A percentile compares a stretch with the other conserved stretches of the same genome.
These are phyloP conservation scores for Mus pahari DNA, from an alignment of 2,113 vertebrate species.

Conservation along the genomic window DNA sequence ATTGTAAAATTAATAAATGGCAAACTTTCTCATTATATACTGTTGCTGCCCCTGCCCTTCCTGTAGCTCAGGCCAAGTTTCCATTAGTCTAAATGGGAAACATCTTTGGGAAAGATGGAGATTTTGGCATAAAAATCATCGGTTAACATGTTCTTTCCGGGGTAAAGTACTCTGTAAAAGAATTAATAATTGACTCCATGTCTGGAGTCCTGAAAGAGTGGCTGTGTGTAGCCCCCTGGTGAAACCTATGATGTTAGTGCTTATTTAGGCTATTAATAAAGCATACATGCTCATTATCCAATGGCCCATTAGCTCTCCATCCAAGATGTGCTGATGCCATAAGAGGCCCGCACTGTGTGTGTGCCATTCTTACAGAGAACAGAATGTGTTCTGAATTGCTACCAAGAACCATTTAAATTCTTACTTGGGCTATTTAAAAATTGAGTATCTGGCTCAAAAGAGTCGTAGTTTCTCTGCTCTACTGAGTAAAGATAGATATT, in stretches of 20 bases:
- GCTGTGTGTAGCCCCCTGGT: neutral
- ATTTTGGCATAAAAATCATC: slow-evolving; percentile 57
- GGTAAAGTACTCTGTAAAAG: slow-evolving; percentile 64
- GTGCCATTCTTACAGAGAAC: slow-evolving; percentile 30
- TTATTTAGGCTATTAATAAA: slow-evolving; percentile 62
- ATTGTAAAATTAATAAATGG: slow-evolving; percentile 71
- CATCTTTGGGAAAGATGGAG: slow-evolving; percentile 65
- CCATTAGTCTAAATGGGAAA: slow-evolving; percentile 73
- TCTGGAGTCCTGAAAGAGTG: slow-evolving; percentile 47
- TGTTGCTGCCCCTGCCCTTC: slow-evolving; percentile 53
- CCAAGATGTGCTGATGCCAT: neutral
- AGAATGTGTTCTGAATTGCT: slow-evolving; percentile 59
- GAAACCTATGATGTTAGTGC: slow-evolving; percentile 25
- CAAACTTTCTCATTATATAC: slow-evolving; percentile 68
- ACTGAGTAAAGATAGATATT: neutral
- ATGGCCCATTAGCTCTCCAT: slow-evolving; percentile 39
- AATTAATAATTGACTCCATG: slow-evolving; percentile 71
- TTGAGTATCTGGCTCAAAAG: neutral
- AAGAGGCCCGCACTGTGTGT: neutral
- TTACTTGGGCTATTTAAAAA: slow-evolving; percentile 25
- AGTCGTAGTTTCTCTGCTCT: neutral
- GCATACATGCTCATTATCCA: slow-evolving; percentile 42
- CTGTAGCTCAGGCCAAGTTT: slow-evolving; percentile 61
- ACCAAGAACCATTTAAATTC: slow-evolving; percentile 2
- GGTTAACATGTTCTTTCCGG: slow-evolving; percentile 69